phyloP scores from a whole-genome alignment of 2,797 vertebrate genomes.

The Coregonus sp. region DNA sequence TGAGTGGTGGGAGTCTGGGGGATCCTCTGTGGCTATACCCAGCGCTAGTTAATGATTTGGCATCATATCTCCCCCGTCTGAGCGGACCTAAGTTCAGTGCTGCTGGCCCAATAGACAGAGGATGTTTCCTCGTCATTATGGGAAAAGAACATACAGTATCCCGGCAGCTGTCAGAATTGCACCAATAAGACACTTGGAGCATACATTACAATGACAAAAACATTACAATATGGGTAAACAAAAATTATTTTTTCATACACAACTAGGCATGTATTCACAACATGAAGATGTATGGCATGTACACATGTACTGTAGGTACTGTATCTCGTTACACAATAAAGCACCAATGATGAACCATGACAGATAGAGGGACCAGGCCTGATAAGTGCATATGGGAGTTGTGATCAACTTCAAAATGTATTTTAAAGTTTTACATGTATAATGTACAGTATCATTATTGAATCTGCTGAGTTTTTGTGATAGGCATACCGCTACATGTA shows the following conservation, averaged over 20 bases:
- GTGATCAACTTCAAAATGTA: constrained; percentile 29
- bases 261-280: constrained; percentile 29
- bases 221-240: constrained; percentile 48
- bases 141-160: background rate
- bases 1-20: background rate
- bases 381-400: constrained; percentile 44
- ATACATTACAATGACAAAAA: constrained; percentile 28
- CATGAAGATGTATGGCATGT: constrained; percentile 38
- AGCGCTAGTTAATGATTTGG: constrained; percentile 6
- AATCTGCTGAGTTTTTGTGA: constrained; percentile 33
- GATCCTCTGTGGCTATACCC: background rate
- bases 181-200: constrained; percentile 15
- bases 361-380: constrained; percentile 30
- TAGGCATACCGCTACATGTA: constrained; percentile 37
- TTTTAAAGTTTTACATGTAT: constrained; percentile 17
- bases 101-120: background rate
- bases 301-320: constrained; percentile 13
- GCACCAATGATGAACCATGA: constrained; percentile 36
- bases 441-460: constrained; percentile 25
- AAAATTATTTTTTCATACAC: constrained; percentile 48
- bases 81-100: background rate
- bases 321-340: constrained; percentile 30
- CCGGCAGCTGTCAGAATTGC: constrained; percentile 15
- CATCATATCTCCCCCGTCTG: background rate
- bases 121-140: background rate